Evolutionary conservation across 2,797 vertebrate genomes (phyloP).

Genomic region (Xyrichtys novacula): DNA sequence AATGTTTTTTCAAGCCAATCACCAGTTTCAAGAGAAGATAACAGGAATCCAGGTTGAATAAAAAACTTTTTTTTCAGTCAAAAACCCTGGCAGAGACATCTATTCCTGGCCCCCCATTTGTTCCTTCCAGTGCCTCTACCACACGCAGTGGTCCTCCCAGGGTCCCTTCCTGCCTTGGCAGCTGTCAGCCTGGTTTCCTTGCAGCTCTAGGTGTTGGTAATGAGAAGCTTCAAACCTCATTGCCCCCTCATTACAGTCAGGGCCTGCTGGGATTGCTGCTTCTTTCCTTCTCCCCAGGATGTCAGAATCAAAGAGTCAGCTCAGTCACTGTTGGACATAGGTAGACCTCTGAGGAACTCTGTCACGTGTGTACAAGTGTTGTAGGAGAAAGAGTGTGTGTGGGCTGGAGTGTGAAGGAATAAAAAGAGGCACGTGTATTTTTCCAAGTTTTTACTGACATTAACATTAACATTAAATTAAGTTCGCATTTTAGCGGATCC

Average conservation of each 20-base stretch:
- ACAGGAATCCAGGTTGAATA: constrained; percentile 29
- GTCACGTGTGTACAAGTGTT: not conserved
- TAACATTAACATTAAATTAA: not conserved
- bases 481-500: not conserved
- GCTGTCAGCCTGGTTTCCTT: constrained; percentile 51
- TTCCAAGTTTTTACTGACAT: not conserved
- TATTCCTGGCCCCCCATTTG: constrained; percentile 66
- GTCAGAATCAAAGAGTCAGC: constrained; percentile 63
- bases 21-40: constrained; percentile 25
- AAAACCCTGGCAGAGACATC: constrained; percentile 43
- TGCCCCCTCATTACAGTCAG: constrained; percentile 73
- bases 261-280: constrained; percentile 63
- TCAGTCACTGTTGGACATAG: constrained; percentile 46
- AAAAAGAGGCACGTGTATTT: not conserved
- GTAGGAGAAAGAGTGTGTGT: not conserved
- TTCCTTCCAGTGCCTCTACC: constrained; percentile 50
- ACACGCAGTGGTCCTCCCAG: constrained; percentile 37
- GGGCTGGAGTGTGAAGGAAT: not conserved
- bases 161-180: constrained; percentile 44
- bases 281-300: constrained; percentile 60
- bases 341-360: constrained; percentile 36
- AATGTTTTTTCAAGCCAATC: not conserved
- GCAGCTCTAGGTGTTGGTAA: constrained; percentile 65
- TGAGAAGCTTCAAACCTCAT: constrained; percentile 74
- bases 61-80: constrained; percentile 22